A percentile compares a stretch with the other conserved stretches of the same genome.
Conservation (phyloP, 2,797 vertebrate genomes). For the Chelmon rostratus region DNA sequence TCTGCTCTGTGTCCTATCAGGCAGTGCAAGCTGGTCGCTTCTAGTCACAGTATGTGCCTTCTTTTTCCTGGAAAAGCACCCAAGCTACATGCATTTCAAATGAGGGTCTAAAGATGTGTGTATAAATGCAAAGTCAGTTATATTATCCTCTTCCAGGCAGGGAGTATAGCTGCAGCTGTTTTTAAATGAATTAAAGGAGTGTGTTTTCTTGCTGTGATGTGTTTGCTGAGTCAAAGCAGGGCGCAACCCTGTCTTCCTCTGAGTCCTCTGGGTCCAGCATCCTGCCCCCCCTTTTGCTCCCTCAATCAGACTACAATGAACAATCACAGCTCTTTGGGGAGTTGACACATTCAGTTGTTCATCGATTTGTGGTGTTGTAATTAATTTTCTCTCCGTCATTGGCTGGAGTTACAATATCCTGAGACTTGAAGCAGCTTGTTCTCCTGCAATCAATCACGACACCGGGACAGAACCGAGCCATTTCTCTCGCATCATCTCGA, state of each 20-base stretch:
- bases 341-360: constrained; percentile 82
- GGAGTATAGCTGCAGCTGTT: constrained; percentile 31
- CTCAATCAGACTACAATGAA: constrained; percentile 74
- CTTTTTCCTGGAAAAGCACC: constrained; percentile 15
- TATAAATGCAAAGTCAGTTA: constrained; percentile 32
- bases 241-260: constrained; percentile 26
- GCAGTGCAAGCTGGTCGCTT: constrained; percentile 58
- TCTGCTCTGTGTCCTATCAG: constrained; percentile 71
- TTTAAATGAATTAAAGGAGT: constrained; percentile 41
- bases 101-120: constrained; percentile 40
- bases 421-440: constrained; percentile 71
- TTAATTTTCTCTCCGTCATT: constrained; percentile 83
- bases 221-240: constrained; percentile 64
- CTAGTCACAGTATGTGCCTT: constrained; percentile 39
- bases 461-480: constrained; percentile 54
- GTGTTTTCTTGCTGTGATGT: constrained; percentile 31
- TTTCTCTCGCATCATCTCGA: constrained; percentile 66
- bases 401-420: constrained; percentile 81
- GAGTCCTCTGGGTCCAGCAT: constrained; percentile 41
- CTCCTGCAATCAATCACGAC: constrained; percentile 75
- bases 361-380: constrained; percentile 85
- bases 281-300: constrained; percentile 54
- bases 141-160: constrained; percentile 29
- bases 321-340: constrained; percentile 81
- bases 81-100: constrained; percentile 52